Base-by-base conservation (phyloP, 1,140 invertebrate genomes). In the Proales similis region DNA sequence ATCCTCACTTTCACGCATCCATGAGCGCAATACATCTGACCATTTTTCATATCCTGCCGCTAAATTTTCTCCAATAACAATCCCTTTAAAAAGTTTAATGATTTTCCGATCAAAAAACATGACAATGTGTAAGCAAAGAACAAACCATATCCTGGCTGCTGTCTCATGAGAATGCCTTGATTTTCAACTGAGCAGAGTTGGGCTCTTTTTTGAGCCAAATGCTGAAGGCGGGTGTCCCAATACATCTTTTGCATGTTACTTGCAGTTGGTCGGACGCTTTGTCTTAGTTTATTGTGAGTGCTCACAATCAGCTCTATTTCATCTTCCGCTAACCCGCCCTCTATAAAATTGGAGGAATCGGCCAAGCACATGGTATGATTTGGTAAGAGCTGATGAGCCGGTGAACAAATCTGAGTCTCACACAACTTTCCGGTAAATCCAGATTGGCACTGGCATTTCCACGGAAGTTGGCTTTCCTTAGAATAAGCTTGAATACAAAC, bases 181-280 rank as follows among this genome's bases (percentile, higher is more conserved):
- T 46, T 46, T 19, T 62, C 57, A 2, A 62, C 57, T 32, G 39
- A 45, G 32, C 57, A 62, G 1, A 47, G 9, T 17, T 46, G 43
- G 2, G 57, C 57, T 62, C 57, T 29, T 30, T 62, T 62, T 20
- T 47, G 57, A 22, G 57, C 57, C 14, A 45, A 45, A 32, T 62
- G 39, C 26, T 45, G 39, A 11, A 62, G 26, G 26, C 39, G 46
- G 3, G 38, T 45, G 48, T 62, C 57, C 57, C 57, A 62, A 17
- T 57, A 57, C 36, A 62, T 62, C 57, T 62, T 20, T 62, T 47
- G 39, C 57, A 62, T 62, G 19, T 62, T 62, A 24, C 42, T 20
- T n/a, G 57, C 57, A 9, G 26, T 33, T 6, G 57, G 57, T 30
- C 12, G 11, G 6, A 62, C 57, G 4, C 48, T 2, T 36, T 36